Base-by-base conservation (phyloP, 2,888 invertebrate genomes). In the Abrostola triplasia region DNA sequence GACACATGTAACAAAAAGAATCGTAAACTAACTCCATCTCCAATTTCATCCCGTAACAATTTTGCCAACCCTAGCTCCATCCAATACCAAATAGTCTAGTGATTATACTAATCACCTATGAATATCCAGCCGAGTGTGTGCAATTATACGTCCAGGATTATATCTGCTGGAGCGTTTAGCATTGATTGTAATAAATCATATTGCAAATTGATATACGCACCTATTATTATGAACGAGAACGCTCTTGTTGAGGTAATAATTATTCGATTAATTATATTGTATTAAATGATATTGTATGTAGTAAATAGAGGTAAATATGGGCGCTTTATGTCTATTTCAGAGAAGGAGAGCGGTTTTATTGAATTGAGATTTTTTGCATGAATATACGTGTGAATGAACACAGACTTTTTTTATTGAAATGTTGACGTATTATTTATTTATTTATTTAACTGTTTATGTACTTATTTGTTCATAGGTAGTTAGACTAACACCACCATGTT, bases 21-120 rank as follows among this genome's bases (percentile, higher is more conserved):
- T 13, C 9, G 8, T 24, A 24, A 12, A 11, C 6, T 4, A 0
- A 0, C 9, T 40, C 40, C 9, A n/a, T n/a, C 11, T n/a, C 11
- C 42, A 4, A 44, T 13, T 12, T 12, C 6, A 58, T 72, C 49
- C 35, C 49, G 44, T 36, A 37, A 9, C 36, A 51, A 36, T 41
- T 12, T 5, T 38, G 11, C 2, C 77, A 77, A 52, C 75, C 79
- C 70, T 76, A 65, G 24, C 2, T 12, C 11, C 37, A 58, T 56
- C 66, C 62, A 61, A 76, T 66, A 64, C 64, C 65, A 71, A 68
- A 77, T 75, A 75, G 77, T 52, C 56, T 37, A 57, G 72, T 79
- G 79, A 86, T 86, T 84, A 82, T 83, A 72, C 81, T 81, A 86
- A 88, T 87, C 83, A 85, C 83, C 84, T 85, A 82, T 84, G 85